Conservation (phyloP, 2,797 vertebrate genomes). For the Balearica regulorum region DNA sequence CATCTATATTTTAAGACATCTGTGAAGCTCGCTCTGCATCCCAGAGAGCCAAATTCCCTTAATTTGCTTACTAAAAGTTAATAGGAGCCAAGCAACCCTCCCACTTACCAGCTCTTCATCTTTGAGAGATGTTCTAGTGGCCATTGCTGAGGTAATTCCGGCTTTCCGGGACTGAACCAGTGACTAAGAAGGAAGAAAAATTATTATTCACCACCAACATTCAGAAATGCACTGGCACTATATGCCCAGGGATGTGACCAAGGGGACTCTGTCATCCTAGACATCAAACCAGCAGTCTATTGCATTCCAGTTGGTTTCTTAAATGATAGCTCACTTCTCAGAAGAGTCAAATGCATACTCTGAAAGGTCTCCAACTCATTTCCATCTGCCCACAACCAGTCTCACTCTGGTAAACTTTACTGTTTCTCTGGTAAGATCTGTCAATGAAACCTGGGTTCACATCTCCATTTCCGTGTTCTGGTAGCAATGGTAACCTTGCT, state of each 20-base stretch:
- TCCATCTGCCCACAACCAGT: neutral
- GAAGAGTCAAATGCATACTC: neutral
- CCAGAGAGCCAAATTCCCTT: neutral
- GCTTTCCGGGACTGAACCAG: slow-evolving; percentile 97
- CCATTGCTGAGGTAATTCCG: slow-evolving; percentile 94
- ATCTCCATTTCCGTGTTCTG: neutral
- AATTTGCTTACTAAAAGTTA: slow-evolving; percentile 1
- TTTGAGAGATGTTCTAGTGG: slow-evolving; percentile 93
- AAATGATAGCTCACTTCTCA: neutral
- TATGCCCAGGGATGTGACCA: neutral
- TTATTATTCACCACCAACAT: neutral
- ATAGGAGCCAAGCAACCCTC: neutral
- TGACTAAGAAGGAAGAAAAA: slow-evolving; percentile 77
- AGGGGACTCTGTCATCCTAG: neutral
- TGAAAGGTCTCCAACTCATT: neutral
- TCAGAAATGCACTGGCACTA: neutral
- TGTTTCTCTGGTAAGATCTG: neutral
- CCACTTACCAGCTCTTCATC: slow-evolving; percentile 95
- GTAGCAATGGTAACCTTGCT: neutral
- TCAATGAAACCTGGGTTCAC: neutral
- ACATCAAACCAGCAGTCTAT: neutral
- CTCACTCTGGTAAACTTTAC: neutral
- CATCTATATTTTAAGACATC: neutral
- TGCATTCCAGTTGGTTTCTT: neutral
- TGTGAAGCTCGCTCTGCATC: neutral